Conservation (phyloP, 2,113 vertebrate species). For the Aleadryas rufinucha region DNA sequence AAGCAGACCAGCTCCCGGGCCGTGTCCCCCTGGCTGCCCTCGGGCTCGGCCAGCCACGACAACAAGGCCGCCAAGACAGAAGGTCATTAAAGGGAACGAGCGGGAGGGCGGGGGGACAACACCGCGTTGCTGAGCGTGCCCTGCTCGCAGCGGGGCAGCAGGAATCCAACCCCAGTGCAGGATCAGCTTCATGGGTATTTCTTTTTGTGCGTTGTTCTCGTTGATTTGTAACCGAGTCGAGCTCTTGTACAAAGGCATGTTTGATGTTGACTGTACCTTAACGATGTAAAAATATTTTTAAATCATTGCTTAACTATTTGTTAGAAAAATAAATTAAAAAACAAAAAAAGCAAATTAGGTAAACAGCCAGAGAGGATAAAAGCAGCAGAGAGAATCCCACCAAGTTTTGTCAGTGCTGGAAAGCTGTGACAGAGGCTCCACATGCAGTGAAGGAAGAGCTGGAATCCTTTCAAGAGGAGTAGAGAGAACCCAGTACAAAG, state of each 20-base stretch:
- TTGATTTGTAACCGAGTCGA: slow-evolving; percentile 83
- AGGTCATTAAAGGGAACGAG: slow-evolving; percentile 79
- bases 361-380: slow-evolving; percentile 18
- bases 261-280: slow-evolving; percentile 80
- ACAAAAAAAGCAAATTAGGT: slow-evolving; percentile 62
- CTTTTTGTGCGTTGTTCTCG: slow-evolving; percentile 81
- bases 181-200: slow-evolving; percentile 72
- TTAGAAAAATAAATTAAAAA: slow-evolving; percentile 74
- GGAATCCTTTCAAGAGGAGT: background rate
- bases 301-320: slow-evolving; percentile 77
- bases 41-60: slow-evolving; percentile 82
- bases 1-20: slow-evolving; percentile 97
- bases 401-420: background rate
- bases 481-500: background rate
- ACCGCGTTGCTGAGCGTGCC: slow-evolving; percentile 26
- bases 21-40: slow-evolving; percentile 93
- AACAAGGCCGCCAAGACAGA: slow-evolving; percentile 85
- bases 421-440: background rate
- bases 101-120: background rate
- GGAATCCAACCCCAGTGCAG: slow-evolving; percentile 30
- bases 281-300: slow-evolving; percentile 80
- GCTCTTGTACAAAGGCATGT: slow-evolving; percentile 87
- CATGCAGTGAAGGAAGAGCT: background rate
- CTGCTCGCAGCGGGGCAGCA: slow-evolving; percentile 23
- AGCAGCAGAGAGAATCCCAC: slow-evolving; percentile 4